Evolutionary conservation across 2,797 vertebrate species (phyloP), one percentile per base, ranked within the genome.

Genomic region (Muraenolepis orangiensis): DNA sequence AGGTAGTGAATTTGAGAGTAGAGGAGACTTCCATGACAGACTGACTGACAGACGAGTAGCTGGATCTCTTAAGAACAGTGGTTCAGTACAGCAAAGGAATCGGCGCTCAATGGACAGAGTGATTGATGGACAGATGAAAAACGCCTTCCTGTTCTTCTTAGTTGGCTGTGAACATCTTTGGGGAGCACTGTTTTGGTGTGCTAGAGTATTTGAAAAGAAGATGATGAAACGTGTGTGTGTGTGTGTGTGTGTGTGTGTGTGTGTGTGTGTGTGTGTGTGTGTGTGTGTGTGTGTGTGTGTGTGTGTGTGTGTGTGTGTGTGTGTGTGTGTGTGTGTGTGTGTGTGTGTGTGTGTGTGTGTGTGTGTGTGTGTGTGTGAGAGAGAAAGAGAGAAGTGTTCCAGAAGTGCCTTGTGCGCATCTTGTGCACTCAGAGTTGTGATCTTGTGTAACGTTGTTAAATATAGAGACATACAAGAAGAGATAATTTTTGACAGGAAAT

Each of bases 401-500:
- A 51, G 20, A 51, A 51, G 40, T 46, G 40, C 13, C 20, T 26
- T 64, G 3, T 66, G 64, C 29, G 64, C 28, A 5, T 66, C 10
- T 66, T 66, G 10, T 66, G 11, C 23, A 26, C 64, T 14, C 28
- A 3, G 23, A 26, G 64, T 28, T 66, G 12, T 29, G 46, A n/a
- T 66, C 23, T 26, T 29, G 30, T 18, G 23, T 51, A 34, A 46
- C 28, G 28, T 32, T 7, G 23, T 16, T 18, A 42, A 30, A 75
- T 78, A 82, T 73, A 71, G 14, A 14, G 4, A 29, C 23, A 30
- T 66, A 64, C 61, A 66, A n/a, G 18, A 69, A 79, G 82, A 78
- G 79, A 88, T 77, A 82, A 87, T 85, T 80, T 87, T 78, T 85
- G 78, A 81, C 84, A 80, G 74, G 75, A 77, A 82, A 75, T 73